Evolutionary conservation across 2,888 invertebrate genomes (phyloP), one percentile per base, ranked within the genome.

Genomic region (Torymus aiolomorphi): DNA sequence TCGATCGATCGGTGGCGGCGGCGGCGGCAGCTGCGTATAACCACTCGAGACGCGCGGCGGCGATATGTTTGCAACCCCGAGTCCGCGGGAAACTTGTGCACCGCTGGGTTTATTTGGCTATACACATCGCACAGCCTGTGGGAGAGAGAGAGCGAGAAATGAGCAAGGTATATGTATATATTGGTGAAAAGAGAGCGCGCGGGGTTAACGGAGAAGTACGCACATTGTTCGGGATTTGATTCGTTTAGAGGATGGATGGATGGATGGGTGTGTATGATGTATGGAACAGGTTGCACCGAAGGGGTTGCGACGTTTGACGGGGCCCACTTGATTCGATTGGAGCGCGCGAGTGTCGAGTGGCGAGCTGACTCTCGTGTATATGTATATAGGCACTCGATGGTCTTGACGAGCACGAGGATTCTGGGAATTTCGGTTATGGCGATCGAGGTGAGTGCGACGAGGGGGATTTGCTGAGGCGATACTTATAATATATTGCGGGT

Each of bases 51-150:
- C 31, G 42, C 63, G 20, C 18, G 24, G 57, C n/a, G 63, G 16
- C n/a, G 13, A n/a, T 16, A 49, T 49, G 49, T 42, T n/a, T 18
- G 13, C 42, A 3, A 20, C 20, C 20, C 20, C 14, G n/a, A 10
- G 42, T 31, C 13, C 63, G n/a, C 42, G 70, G 54, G 52, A 59
- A 59, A 59, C 16, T 59, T 18, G 14, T 54, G 31, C 18, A 54
- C 75, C 75, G 69, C 76, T 76, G 76, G 62, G 76, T 76, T 76
- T 76, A 76, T 76, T 76, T 76, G 20, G 76, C 69, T 62, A 67
- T 8, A 31, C 31, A 8, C 31, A n/a, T n/a, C n/a, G n/a, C n/a
- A 31, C 31, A 31, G 31, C 31, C 76, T 76, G 76, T 76, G 76
- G 62, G 65, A 80, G 74, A 31, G 31, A 1, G 31, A 62, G 74